Evolutionary conservation across 1,140 invertebrate species (phyloP), one percentile per base, ranked within the genome.

Genomic region (Heliconius eleuchia): DNA sequence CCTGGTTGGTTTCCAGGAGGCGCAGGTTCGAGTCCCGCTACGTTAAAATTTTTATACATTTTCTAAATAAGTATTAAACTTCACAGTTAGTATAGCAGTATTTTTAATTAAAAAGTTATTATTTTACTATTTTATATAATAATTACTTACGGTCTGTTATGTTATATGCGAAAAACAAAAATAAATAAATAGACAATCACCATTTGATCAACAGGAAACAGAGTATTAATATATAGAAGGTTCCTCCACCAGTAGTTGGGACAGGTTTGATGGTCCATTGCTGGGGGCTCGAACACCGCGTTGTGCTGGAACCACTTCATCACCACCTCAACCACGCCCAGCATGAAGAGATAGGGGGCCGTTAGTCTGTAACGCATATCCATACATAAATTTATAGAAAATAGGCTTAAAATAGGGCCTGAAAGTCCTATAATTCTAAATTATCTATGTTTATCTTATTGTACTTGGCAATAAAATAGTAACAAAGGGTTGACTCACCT

Each of bases 181-280:
- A 46, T 46, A 46, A 46, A 13, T 46, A 23, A 57, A 9, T 57
- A 23, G 0, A 57, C n/a, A 60, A 92, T 95, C 90, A 98, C 97
- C 97, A 98, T 98, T 91, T 98, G 96, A 70, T 97, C 96, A n/a
- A 97, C 97, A 0, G 97, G 97, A 86, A 97, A 98, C 13, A 98
- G 92, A 0, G 97, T 98, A 88, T 98, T 98, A 84, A 98, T 97
- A 84, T 98, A 98, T 0, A 98, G 94, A 9, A 97, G 92, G 91
- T 98, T 98, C 73, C 97, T 95, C 97, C 97, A 98, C 97, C 97
- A 98, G 89, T 97, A 98, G 80, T 97, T 96, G 2, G 97, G 97
- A 86, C 97, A 98, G 85, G 97, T 98, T 23, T 96, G 94, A 88
- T 98, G 97, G 89, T 98, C 97, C 81, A 96, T 95, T 0, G 97